Evolutionary conservation across 2,113 vertebrate species (phyloP).

Genomic region (Pygoscelis adeliae): DNA sequence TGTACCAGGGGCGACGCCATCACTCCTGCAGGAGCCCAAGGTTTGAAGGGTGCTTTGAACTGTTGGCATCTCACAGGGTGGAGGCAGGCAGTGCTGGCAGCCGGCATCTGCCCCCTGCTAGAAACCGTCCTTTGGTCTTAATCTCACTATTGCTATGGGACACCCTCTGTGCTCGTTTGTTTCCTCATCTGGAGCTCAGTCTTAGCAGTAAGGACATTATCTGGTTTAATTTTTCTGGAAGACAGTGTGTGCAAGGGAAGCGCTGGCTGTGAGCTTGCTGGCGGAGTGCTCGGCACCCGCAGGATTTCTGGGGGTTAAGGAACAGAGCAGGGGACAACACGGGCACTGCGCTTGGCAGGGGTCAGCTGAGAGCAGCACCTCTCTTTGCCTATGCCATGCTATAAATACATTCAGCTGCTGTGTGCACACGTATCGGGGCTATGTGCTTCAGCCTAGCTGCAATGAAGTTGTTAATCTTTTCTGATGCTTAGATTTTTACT

Average conservation of each 20-base stretch:
- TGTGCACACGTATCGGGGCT: neutral
- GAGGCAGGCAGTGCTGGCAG: neutral
- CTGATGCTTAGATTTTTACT: neutral
- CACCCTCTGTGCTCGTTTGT: rapidly evolving
- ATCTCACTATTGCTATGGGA: neutral
- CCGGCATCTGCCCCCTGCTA: neutral
- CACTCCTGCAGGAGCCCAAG: neutral
- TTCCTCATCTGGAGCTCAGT: neutral
- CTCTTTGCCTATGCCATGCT: neutral
- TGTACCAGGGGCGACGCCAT: rapidly evolving
- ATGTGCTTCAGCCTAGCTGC: neutral
- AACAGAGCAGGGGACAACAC: neutral
- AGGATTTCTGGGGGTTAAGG: neutral
- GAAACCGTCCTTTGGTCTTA: neutral
- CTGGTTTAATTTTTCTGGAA: neutral
- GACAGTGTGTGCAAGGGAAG: neutral
- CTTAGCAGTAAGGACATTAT: rapidly evolving
- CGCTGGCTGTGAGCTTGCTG: neutral
- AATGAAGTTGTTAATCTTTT: rapidly evolving
- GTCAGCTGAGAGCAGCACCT: neutral
- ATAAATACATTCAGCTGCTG: neutral
- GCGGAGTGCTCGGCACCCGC: neutral
- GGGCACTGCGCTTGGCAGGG: neutral
- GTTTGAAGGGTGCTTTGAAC: neutral
- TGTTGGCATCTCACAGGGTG: neutral